Evolutionary conservation across 2,113 vertebrate genomes (phyloP), one percentile per base, ranked within the genome.

Genomic region (Solenodon paradoxus): DNA sequence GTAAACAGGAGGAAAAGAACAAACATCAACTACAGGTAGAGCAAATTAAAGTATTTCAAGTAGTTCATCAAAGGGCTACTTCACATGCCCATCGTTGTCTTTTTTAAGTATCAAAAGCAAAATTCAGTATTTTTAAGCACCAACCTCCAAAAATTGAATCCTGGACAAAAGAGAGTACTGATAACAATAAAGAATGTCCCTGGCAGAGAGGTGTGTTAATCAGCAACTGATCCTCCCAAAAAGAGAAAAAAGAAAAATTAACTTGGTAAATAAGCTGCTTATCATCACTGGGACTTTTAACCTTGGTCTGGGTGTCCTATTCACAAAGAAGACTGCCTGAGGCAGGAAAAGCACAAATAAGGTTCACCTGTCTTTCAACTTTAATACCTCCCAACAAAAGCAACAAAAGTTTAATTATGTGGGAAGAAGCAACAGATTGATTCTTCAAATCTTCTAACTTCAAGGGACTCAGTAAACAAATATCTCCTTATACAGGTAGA

Each of bases 91-190:
- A 55, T 74, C 79, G n/a, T 10, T 45, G 4, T 4, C 42, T 88
- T 68, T 85, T 93, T 24, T 59, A 94, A 94, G 47, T n/a, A 77
- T 38, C 53, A 78, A 94, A 95, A 86, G 35, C 45, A 95, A 94
- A 55, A 59, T 64, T 68, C 40, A 77, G 59, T 38, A 45, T 53
- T n/a, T 92, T 42, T 35, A 89, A 90, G 66, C 17, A 78, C 49
- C 59, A 81, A 80, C 35, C 26, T 64, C 22, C 38, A 95, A 32
- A 94, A 80, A 80, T 51, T 38, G 79, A 92, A 84, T 53, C 59
- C 19, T 45, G 38, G n/a, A 40, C n/a, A 55, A 89, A 91, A 59
- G 26, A 47, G 24, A 51, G 22, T 80, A 68, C 45, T 26, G 45
- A 4, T 51, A 81, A 68, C 51, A 72, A 79, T 63, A 40, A 90